Conservation (phyloP, 2,113 vertebrate genomes). For the Psittacus erithacus region DNA sequence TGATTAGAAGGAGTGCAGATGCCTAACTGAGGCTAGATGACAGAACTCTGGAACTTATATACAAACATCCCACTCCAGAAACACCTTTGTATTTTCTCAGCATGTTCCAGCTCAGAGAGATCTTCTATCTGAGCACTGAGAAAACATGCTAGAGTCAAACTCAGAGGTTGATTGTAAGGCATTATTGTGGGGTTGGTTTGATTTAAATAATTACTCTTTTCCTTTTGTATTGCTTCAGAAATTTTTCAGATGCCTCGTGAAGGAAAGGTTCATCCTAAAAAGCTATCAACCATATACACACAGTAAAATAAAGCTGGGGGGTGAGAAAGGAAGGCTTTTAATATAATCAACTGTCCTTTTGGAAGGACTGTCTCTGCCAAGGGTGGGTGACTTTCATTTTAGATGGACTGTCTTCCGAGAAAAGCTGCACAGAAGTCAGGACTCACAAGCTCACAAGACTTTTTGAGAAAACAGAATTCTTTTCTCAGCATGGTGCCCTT, state of each 20-base stretch:
- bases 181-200: fast-evolving
- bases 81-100: background rate
- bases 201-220: background rate
- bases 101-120: background rate
- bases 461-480: background rate
- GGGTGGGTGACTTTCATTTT: background rate
- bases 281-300: background rate
- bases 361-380: background rate
- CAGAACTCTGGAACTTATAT: background rate
- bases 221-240: background rate
- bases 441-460: background rate
- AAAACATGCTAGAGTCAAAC: background rate
- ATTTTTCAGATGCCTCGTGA: background rate
- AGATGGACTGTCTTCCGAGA: background rate
- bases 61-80: background rate
- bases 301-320: background rate
- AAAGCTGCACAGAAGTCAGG: background rate
- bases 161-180: background rate
- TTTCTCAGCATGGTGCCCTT: background rate
- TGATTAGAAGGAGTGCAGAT: background rate
- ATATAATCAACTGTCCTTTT: background rate
- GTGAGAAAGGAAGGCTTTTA: background rate
- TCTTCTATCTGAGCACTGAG: background rate
- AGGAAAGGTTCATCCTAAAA: background rate
- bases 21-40: background rate